Evolutionary conservation across 2,113 vertebrate species (phyloP).

Genomic region (Nesoenas mayeri): DNA sequence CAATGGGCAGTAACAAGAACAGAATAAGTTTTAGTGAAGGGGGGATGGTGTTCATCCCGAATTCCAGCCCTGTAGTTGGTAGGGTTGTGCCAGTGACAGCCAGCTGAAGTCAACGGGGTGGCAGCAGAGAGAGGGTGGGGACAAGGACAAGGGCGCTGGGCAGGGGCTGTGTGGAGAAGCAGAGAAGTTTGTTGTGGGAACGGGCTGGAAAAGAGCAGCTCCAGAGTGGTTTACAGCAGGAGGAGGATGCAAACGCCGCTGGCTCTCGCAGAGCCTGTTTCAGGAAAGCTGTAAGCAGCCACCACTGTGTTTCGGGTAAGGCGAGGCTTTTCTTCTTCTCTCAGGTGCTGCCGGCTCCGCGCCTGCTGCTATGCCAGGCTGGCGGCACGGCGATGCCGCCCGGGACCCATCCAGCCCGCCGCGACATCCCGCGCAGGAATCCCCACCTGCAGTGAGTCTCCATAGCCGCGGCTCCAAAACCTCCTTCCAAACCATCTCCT

Average conservation of each 20-base stretch:
- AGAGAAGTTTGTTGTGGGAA: background rate
- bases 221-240: background rate
- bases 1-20: background rate
- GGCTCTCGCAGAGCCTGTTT: background rate
- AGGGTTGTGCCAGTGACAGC: fast-evolving
- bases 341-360: conserved; percentile 52
- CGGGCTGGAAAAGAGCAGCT: background rate
- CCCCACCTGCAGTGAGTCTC: conserved; percentile 43
- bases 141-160: background rate
- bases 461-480: fast-evolving
- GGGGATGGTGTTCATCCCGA: fast-evolving
- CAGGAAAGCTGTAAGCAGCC: background rate
- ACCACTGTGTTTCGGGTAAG: fast-evolving
- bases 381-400: background rate
- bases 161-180: background rate
- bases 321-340: background rate
- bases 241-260: background rate
- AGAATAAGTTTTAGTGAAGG: background rate
- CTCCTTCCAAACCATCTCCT: background rate
- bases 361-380: conserved; percentile 26
- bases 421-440: fast-evolving
- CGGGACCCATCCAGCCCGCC: background rate
- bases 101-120: fast-evolving
- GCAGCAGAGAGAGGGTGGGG: background rate
- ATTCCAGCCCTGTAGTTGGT: background rate